Evolutionary conservation across 2,888 invertebrate genomes (phyloP), one percentile per base, ranked within the genome.

Genomic region (Taenaris catops): DNA sequence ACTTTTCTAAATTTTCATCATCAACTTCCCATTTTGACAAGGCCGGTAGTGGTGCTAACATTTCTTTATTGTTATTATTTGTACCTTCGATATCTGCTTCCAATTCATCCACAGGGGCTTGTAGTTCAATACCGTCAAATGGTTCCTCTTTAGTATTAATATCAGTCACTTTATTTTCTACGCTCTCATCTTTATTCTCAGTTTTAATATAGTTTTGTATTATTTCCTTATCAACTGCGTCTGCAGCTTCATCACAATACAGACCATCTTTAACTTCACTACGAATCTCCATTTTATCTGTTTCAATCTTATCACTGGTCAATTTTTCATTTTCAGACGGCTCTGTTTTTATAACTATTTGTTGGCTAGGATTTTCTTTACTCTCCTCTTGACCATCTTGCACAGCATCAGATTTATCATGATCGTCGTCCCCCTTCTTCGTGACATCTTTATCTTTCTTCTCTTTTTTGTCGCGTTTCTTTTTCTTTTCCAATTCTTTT

Each of bases 21-120:
- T 93, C 93, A 14, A 94, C 90, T 73, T 96, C 96, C 96, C 96
- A 96, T 72, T 96, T 96, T 0, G 96, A 96, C 29, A 93, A 79
- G 58, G 93, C 95, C 0, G 96, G 95, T 39, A 94, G 53, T 1
- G 91, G 91, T 7, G 93, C 93, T 31, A 94, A 67, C 64, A 93
- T 89, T 66, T 93, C 92, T 53, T 88, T 81, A 12, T 64, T 68
- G 36, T 39, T 54, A 38, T 64, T 68, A 35, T 38, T 55, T 38
- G 48, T 54, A 58, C 66, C 34, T 55, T 83, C 84, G 12, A 81
- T 58, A 44, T 89, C 90, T 49, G 81, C 72, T 51, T 90, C 80
- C 43, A 90, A 84, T 55, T 89, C 89, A 43, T 88, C 90, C 3
- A 87, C 75, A 41, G 78, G 87, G 1, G 81, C 83, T 62, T 91